Evolutionary conservation across 92 coral and sea anemone genomes (phyloP).

Genomic region (Siderastrea siderea): DNA sequence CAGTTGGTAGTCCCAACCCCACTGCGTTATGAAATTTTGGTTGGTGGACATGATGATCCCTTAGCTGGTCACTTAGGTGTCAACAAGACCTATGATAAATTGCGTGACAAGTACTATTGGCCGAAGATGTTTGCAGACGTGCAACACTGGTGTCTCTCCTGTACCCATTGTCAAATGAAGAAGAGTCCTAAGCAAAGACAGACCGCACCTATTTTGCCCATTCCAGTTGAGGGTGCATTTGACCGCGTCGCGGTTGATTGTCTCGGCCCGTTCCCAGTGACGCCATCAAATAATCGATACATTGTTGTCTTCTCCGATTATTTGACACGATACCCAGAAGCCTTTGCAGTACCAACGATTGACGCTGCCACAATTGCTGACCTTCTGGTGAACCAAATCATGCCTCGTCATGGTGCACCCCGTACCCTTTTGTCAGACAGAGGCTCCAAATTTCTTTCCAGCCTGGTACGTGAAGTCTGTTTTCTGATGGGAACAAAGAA

Average conservation of each 20-base stretch:
- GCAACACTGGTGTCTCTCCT: slow-evolving; percentile 11
- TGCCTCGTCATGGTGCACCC: slow-evolving; percentile 60
- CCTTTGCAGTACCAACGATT: slow-evolving; percentile 50
- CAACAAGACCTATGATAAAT: slow-evolving; percentile 51
- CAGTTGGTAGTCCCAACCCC: slow-evolving; percentile 55
- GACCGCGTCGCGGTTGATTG: too few relatives aligned
- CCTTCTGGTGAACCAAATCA: slow-evolving; percentile 38
- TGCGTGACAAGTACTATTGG: slow-evolving; percentile 70
- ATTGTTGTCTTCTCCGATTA: slow-evolving; percentile 60
- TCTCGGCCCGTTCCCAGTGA: too few relatives aligned
- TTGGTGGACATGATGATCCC: slow-evolving; percentile 59
- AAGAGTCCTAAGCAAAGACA: neutral
- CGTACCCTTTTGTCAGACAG: slow-evolving; percentile 45
- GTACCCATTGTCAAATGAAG: slow-evolving; percentile 28
- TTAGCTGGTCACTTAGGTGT: too few relatives aligned
- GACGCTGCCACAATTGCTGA: slow-evolving; percentile 55
- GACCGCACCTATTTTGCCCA: too few relatives aligned
- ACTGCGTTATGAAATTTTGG: slow-evolving; percentile 51
- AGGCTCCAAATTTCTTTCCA: slow-evolving; percentile 51
- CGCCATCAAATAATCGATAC: slow-evolving; percentile 63
- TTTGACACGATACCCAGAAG: slow-evolving; percentile 52
- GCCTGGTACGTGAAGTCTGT: slow-evolving; percentile 50
- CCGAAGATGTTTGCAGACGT: slow-evolving; percentile 64
- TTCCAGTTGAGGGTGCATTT: too few relatives aligned
- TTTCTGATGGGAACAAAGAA: slow-evolving; percentile 33